Conservation (phyloP, 30 jellyfish, hydroid and myxozoan genomes). For the Haliclystus octoradiatus region DNA sequence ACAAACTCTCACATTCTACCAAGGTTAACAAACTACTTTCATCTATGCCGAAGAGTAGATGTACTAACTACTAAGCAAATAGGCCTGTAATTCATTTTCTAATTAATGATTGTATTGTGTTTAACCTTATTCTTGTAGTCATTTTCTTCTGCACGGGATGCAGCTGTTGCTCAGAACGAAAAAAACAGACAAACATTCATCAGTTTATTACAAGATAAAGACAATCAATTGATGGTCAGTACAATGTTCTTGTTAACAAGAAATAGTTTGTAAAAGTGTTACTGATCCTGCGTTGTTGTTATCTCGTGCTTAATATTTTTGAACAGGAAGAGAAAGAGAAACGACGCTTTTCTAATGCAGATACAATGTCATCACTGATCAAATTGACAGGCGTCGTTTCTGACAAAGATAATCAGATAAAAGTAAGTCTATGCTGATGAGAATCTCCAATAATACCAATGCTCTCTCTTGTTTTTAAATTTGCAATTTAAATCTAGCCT, state of each 20-base stretch:
- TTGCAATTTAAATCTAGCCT: no score
- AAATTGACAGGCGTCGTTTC: conserved; percentile 4
- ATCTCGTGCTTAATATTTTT: background rate
- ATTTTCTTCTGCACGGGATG: conserved; percentile 40
- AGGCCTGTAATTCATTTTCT: no score
- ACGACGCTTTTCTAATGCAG: background rate
- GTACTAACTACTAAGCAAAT: no score
- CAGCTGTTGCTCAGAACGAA: conserved; percentile 34
- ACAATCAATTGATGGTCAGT: conserved; percentile 37
- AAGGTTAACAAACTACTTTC: no score
- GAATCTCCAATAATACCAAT: background rate
- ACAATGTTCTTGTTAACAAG: background rate
- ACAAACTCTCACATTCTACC: no score
- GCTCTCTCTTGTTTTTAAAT: no score
- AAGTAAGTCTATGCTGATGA: background rate
- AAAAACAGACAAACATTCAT: conserved; percentile 44
- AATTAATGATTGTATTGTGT: no score
- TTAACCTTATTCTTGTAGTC: conserved; percentile 6
- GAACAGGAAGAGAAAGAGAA: background rate
- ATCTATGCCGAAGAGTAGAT: no score
- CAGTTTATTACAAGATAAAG: conserved; percentile 34
- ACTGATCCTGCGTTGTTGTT: background rate
- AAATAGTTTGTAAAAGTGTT: background rate
- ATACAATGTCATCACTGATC: background rate
- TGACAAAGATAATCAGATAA: conserved; percentile 15